A percentile compares a stretch with the other conserved stretches of the same genome.
These are phyloP conservation scores for Mungos mungo DNA, from an alignment of 2,113 vertebrate species.

Conservation along the genomic window DNA sequence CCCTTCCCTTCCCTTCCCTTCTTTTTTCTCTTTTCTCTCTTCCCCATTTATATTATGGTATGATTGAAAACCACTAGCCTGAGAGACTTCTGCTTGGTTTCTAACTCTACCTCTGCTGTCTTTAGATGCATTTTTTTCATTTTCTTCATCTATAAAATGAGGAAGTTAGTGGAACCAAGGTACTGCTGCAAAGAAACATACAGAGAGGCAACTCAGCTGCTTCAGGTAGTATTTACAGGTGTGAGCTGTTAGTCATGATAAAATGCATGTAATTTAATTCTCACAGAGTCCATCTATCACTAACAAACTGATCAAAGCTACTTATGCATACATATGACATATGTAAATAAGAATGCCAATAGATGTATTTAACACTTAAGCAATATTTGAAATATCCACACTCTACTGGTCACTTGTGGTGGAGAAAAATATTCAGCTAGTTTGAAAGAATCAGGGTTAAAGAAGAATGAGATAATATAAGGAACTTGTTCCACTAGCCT, in stretches of 20 bases:
- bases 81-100: not conserved
- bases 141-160: not conserved
- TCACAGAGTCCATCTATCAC: not conserved
- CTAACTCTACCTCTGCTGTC: not conserved
- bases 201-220: not conserved
- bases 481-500: not conserved
- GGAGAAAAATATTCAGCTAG: not conserved
- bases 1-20: fast-evolving
- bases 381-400: not conserved
- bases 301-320: not conserved
- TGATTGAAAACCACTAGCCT: not conserved
- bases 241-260: not conserved
- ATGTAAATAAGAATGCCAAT: not conserved
- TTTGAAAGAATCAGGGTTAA: not conserved
- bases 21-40: fast-evolving
- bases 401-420: not conserved
- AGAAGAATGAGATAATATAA: not conserved
- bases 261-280: not conserved
- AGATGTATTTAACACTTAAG: not conserved
- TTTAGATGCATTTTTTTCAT: not conserved
- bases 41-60: not conserved
- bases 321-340: not conserved
- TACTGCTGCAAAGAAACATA: not conserved
- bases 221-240: not conserved
- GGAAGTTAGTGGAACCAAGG: not conserved